A percentile compares a stretch with the other conserved stretches of the same genome.
Evolutionary conservation across 1,140 invertebrate species (phyloP).

Genomic region (Megalopta genalis): DNA sequence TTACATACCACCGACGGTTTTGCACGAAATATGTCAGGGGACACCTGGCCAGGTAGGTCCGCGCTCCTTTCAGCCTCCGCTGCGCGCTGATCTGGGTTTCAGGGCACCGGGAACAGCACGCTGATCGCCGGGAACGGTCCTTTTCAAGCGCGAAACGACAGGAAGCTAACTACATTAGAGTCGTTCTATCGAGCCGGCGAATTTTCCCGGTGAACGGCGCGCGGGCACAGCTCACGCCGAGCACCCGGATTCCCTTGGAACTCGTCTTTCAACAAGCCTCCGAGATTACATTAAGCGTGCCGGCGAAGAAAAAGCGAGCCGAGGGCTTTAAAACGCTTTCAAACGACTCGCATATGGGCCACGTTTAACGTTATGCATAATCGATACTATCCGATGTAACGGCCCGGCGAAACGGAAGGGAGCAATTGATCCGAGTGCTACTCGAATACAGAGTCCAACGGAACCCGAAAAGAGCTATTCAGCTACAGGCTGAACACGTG

Average conservation of each 20-base stretch:
- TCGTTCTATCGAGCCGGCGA: neutral
- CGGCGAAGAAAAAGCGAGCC: neutral
- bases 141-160: constrained; percentile 28
- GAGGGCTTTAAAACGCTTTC: neutral
- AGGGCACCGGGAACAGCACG: neutral
- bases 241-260: neutral
- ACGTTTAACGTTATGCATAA: constrained; percentile 35
- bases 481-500: neutral
- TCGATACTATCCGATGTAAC: constrained; percentile 25
- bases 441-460: too few relatives aligned
- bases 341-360: neutral
- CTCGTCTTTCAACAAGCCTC: neutral
- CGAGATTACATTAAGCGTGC: constrained; percentile 3
- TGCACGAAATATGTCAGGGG: constrained; percentile 1
- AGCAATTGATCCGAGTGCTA: constrained; percentile 19
- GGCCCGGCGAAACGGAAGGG: constrained; percentile 18
- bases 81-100: neutral
- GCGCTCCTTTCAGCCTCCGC: constrained; percentile 2
- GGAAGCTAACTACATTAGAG: constrained; percentile 15
- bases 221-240: neutral
- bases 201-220: neutral
- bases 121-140: neutral
- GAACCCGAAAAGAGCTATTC: neutral
- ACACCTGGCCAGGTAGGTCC: constrained; percentile 30
- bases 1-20: constrained; percentile 5